Conservation (phyloP, 1,140 invertebrate species). For the Musca vetustissima region DNA sequence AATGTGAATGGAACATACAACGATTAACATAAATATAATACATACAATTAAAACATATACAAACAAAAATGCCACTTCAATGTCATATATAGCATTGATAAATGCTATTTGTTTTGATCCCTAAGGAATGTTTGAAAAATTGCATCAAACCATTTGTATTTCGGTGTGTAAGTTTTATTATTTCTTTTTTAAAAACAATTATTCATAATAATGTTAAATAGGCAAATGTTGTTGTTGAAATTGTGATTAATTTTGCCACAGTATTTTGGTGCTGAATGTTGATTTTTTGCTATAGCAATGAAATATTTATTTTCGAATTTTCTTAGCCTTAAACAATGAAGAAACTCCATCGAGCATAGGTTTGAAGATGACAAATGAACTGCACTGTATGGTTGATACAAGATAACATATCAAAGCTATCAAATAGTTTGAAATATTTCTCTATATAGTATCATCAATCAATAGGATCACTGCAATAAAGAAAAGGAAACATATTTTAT, state of each 20-base stretch:
- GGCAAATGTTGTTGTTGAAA: constrained; percentile 26
- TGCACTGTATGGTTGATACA: constrained; percentile 15
- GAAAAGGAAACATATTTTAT: constrained; percentile 22
- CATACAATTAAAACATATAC: too few species aligned
- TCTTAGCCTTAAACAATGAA: constrained; percentile 23
- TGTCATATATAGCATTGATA: too few species aligned
- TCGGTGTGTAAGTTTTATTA: not conserved
- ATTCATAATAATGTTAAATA: constrained; percentile 27
- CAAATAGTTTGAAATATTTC: constrained; percentile 8
- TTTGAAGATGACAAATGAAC: constrained; percentile 25
- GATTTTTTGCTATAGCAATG: constrained; percentile 6
- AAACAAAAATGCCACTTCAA: too few species aligned
- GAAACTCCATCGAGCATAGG: constrained; percentile 28
- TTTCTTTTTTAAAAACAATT: constrained; percentile 27
- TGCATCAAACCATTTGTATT: too few species aligned
- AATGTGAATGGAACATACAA: too few species aligned
- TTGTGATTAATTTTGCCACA: constrained; percentile 27
- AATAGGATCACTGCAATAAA: constrained; percentile 48
- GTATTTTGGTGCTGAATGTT: constrained; percentile 8
- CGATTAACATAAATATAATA: too few species aligned
- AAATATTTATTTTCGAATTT: not conserved
- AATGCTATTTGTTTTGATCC: too few species aligned
- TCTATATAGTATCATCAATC: constrained; percentile 42
- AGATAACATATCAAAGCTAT: constrained; percentile 3
- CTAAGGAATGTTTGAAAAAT: too few species aligned